Conservation (phyloP, 2,888 invertebrate species). For the Petrolisthes manimaculis region DNA sequence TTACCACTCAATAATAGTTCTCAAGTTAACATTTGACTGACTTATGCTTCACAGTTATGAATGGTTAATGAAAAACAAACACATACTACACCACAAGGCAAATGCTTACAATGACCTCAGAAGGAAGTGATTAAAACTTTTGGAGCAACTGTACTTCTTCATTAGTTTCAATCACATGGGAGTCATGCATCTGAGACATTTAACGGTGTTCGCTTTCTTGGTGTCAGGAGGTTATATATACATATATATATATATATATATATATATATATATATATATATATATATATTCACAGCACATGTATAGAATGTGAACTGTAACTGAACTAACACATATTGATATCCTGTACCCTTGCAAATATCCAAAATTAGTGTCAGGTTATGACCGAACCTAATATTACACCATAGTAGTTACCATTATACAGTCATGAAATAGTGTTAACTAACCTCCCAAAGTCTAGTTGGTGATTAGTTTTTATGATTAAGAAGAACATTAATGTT, state of each 20-base stretch:
- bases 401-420: conserved; percentile 9
- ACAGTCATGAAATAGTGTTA: conserved; percentile 1
- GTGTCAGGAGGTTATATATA: background rate
- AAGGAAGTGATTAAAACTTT: too few relatives aligned
- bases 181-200: conserved; percentile 23
- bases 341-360: conserved; percentile 32
- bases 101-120: too few relatives aligned
- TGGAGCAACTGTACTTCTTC: too few relatives aligned
- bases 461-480: conserved; percentile 31
- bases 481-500: conserved; percentile 9
- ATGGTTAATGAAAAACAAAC: too few relatives aligned
- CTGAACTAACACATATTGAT: background rate
- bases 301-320: too few relatives aligned
- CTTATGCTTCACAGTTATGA: conserved; percentile 5
- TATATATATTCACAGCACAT: too few relatives aligned
- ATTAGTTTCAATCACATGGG: background rate
- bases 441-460: conserved; percentile 12
- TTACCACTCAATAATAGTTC: background rate
- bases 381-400: background rate
- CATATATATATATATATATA: too few relatives aligned
- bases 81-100: too few relatives aligned
- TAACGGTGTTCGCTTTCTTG: background rate
- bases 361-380: conserved; percentile 21
- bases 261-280: too few relatives aligned
- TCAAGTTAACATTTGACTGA: conserved; percentile 9